Conservation (phyloP, 2,888 invertebrate species). For the Phyllotreta cruciferae region DNA sequence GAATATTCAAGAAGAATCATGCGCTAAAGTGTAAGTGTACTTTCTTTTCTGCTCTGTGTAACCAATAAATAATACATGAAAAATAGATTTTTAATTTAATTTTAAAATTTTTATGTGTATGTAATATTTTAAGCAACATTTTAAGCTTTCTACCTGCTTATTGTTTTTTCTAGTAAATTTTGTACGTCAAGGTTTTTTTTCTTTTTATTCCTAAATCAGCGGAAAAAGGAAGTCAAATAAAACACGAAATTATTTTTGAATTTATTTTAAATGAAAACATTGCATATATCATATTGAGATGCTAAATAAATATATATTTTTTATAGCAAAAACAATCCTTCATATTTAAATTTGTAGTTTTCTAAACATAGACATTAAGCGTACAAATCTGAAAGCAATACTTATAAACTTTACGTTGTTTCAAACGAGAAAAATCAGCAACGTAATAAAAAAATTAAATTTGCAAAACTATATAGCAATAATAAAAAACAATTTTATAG, state of each 20-base stretch:
- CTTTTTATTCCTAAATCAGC: too few relatives aligned
- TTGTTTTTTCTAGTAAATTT: too few relatives aligned
- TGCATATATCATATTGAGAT: constrained; percentile 47
- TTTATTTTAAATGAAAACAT: constrained; percentile 47
- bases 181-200: too few relatives aligned
- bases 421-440: constrained; percentile 47
- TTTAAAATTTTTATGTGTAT: too few relatives aligned
- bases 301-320: constrained; percentile 47
- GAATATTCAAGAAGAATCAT: too few relatives aligned
- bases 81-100: too few relatives aligned
- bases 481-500: constrained; percentile 44
- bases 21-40: too few relatives aligned
- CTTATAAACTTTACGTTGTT: constrained; percentile 40
- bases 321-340: constrained; percentile 51
- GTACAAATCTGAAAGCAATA: constrained; percentile 38
- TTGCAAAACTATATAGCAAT: constrained; percentile 50
- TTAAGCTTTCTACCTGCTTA: too few relatives aligned
- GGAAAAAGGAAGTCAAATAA: background rate
- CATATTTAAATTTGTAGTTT: constrained; percentile 40
- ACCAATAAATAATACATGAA: too few relatives aligned
- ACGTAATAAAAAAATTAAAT: constrained; percentile 50
- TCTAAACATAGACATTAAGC: constrained; percentile 39
- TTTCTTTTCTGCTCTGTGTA: too few relatives aligned
- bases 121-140: too few relatives aligned
- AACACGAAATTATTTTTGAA: constrained; percentile 29